A percentile compares a stretch with the other conserved stretches of the same genome.
These are phyloP conservation scores for Spatulosminthurus flaviceps DNA, from an alignment of 2,888 invertebrate genomes.

Conservation along the genomic window DNA sequence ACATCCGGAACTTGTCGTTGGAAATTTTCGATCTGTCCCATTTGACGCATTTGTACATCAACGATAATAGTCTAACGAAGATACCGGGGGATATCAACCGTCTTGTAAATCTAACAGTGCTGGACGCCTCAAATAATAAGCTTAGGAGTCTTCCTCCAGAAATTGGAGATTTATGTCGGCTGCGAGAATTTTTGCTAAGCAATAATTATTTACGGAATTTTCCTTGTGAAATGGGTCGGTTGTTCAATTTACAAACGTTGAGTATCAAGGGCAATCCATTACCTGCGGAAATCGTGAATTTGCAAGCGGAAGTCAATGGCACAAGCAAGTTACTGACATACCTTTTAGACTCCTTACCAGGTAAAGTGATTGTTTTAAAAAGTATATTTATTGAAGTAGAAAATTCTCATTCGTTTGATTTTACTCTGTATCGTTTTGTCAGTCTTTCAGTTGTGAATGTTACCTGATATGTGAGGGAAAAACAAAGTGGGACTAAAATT, in stretches of 20 bases:
- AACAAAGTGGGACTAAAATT: no score
- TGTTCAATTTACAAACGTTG: conserved; percentile 93
- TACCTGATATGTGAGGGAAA: no score
- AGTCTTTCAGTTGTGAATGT: no score
- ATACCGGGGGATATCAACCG: conserved; percentile 91
- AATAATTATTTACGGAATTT: conserved; percentile 93
- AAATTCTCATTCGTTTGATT: no score
- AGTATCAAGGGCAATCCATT: conserved; percentile 95
- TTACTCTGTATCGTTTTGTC: no score
- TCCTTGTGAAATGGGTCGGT: conserved; percentile 96
- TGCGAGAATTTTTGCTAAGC: conserved; percentile 93
- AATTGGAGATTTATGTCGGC: conserved; percentile 93
- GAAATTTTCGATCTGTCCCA: conserved; percentile 90
- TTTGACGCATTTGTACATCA: conserved; percentile 92
- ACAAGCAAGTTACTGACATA: conserved; percentile 92
- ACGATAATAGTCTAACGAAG: conserved; percentile 91
- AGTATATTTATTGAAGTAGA: no score
- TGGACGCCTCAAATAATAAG: conserved; percentile 96
- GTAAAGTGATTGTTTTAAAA: conserved; percentile 75
- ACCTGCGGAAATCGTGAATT: conserved; percentile 87
- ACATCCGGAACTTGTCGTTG: conserved; percentile 92
- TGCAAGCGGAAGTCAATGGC: conserved; percentile 93
- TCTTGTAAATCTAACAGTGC: conserved; percentile 82
- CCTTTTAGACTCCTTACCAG: conserved; percentile 95
- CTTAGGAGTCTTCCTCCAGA: conserved; percentile 93